Conservation (phyloP, 2,888 invertebrate genomes). For the Cheilosia variabilis region DNA sequence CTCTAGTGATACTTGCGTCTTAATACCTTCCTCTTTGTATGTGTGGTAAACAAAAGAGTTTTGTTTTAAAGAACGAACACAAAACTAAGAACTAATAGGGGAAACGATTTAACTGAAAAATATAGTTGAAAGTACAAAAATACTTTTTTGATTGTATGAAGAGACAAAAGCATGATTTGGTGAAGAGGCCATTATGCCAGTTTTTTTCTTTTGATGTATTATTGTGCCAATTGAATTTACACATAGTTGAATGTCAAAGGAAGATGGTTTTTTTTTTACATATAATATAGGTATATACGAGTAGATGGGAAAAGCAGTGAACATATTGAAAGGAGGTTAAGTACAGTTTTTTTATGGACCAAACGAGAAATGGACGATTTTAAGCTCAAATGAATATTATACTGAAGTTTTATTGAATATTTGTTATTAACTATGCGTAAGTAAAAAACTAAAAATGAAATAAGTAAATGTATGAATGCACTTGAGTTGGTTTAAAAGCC, state of each 20-base stretch:
- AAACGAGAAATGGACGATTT: constrained; percentile 13
- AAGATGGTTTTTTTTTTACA: constrained; percentile 16
- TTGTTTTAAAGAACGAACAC: constrained; percentile 18
- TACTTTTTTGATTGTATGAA: constrained; percentile 37
- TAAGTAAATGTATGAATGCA: no score
- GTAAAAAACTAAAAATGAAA: no score
- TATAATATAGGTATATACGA: background rate
- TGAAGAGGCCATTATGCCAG: constrained; percentile 75
- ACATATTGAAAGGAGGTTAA: constrained; percentile 7
- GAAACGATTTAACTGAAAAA: constrained; percentile 48
- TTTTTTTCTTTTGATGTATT: background rate
- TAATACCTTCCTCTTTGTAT: constrained; percentile 1
- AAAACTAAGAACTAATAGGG: constrained; percentile 32
- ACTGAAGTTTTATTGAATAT: background rate
- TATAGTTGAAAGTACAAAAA: constrained; percentile 45
- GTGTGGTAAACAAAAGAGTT: constrained; percentile 20
- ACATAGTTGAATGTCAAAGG: constrained; percentile 43
- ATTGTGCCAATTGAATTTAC: constrained; percentile 64
- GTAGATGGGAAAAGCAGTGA: constrained; percentile 49
- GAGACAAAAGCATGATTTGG: constrained; percentile 75
- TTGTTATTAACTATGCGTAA: no score
- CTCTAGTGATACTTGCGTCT: constrained; percentile 19
- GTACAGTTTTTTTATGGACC: constrained; percentile 9
- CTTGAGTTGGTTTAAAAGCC: no score
- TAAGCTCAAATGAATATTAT: constrained; percentile 3